A percentile compares a stretch with the other conserved stretches of the same genome.
These are phyloP conservation scores for Bombus polaris DNA, from an alignment of 1,140 invertebrate genomes.

Conservation along the genomic window DNA sequence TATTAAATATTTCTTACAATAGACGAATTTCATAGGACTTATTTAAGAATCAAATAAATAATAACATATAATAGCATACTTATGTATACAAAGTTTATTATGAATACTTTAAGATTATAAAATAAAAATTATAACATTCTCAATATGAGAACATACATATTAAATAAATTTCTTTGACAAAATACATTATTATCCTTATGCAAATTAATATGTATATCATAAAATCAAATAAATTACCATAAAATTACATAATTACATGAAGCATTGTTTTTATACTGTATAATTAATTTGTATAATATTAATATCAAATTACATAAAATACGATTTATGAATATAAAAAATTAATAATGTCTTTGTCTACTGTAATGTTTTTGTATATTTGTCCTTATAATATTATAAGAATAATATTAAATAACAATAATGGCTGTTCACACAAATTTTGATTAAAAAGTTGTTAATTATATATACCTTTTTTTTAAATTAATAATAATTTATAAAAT, in stretches of 20 bases:
- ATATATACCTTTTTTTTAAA: not conserved
- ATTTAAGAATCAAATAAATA: slow-evolving; percentile 31
- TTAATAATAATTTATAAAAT: slow-evolving; percentile 27
- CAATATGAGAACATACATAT: slow-evolving; percentile 52
- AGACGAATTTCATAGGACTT: slow-evolving; percentile 15
- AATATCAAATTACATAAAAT: not conserved
- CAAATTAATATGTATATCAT: not conserved
- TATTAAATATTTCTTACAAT: slow-evolving; percentile 24
- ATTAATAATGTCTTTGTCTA: not conserved
- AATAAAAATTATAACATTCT: slow-evolving; percentile 43
- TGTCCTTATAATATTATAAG: slow-evolving; percentile 3
- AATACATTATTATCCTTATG: slow-evolving; percentile 19
- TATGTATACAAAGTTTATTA: slow-evolving; percentile 50
- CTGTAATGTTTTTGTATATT: not conserved
- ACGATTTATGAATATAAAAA: not conserved
- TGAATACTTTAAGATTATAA: slow-evolving; percentile 33
- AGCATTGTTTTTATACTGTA: not conserved
- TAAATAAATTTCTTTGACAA: slow-evolving; percentile 41
- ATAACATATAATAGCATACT: slow-evolving; percentile 27
- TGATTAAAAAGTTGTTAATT: slow-evolving; percentile 1
- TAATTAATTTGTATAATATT: slow-evolving; percentile 4
- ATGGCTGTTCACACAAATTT: not conserved
- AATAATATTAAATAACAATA: not conserved
- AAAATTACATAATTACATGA: not conserved
- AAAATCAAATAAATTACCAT: slow-evolving; percentile 16